phyloP scores from a whole-genome alignment of 2,113 vertebrate species.

The Melozone crissalis region DNA sequence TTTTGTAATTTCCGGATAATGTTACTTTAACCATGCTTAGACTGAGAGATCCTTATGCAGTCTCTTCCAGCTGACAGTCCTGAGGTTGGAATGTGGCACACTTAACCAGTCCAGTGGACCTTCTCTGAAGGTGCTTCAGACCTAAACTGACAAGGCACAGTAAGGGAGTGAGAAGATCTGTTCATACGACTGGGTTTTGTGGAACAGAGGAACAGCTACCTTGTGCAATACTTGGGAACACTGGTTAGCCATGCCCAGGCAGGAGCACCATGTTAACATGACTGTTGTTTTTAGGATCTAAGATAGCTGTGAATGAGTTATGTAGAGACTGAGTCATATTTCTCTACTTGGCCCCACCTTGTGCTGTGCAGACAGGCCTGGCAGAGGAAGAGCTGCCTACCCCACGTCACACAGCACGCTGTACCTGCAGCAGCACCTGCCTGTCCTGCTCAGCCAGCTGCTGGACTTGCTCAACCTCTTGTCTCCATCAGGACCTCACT shows the following conservation, averaged over 20 bases:
- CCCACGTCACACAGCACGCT: rapidly evolving
- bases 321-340: not conserved
- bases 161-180: not conserved
- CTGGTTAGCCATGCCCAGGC: not conserved
- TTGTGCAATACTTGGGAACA: not conserved
- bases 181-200: not conserved
- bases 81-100: not conserved
- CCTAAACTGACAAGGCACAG: not conserved
- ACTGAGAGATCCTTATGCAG: not conserved
- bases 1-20: not conserved
- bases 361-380: not conserved
- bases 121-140: not conserved
- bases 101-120: not conserved
- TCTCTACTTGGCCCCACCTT: not conserved
- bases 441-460: not conserved
- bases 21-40: not conserved
- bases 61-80: not conserved
- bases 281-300: not conserved
- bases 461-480: not conserved
- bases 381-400: not conserved
- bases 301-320: not conserved
- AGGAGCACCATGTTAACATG: not conserved
- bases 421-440: not conserved
- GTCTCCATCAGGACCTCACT: not conserved
- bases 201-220: not conserved